A percentile compares a stretch with the other conserved stretches of the same genome.
phyloP scores from a whole-genome alignment of 2,113 vertebrate species.

The Sterna hirundo region DNA sequence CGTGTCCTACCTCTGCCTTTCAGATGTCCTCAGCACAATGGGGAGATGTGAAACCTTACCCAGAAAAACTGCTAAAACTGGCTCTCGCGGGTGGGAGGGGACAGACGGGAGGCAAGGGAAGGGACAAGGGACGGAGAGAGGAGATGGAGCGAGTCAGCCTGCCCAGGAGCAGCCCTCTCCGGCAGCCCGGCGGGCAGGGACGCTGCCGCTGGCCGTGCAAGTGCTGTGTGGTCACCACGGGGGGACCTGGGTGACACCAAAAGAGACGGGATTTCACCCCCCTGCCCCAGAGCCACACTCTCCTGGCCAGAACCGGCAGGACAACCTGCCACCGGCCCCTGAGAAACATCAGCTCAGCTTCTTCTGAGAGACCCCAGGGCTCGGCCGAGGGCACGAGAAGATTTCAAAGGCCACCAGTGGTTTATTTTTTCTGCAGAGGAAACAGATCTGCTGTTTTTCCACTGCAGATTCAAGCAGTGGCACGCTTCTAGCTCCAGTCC shows the following conservation, averaged over 20 bases:
- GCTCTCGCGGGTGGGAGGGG: neutral
- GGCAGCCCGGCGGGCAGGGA: rapidly evolving
- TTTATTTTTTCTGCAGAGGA: neutral
- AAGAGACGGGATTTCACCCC: neutral
- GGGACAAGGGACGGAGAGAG: neutral
- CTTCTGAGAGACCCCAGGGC: neutral
- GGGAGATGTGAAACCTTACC: neutral
- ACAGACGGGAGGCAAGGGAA: neutral
- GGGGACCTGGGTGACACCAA: neutral
- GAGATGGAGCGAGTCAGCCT: neutral
- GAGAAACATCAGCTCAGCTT: neutral
- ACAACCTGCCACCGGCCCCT: neutral
- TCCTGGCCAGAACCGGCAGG: neutral
- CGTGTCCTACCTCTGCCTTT: neutral
- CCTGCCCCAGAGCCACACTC: neutral
- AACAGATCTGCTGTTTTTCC: neutral
- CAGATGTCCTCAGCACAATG: neutral
- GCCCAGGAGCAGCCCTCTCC: neutral
- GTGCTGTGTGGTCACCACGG: neutral
- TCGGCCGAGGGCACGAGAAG: neutral
- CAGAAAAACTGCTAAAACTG: neutral
- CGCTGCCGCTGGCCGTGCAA: neutral
- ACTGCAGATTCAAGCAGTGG: neutral
- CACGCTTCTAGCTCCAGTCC: rapidly evolving
- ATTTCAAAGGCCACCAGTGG: neutral